Evolutionary conservation across 2,888 invertebrate species (phyloP), one percentile per base, ranked within the genome.

Genomic region (Drosophila austrosaltans): DNA sequence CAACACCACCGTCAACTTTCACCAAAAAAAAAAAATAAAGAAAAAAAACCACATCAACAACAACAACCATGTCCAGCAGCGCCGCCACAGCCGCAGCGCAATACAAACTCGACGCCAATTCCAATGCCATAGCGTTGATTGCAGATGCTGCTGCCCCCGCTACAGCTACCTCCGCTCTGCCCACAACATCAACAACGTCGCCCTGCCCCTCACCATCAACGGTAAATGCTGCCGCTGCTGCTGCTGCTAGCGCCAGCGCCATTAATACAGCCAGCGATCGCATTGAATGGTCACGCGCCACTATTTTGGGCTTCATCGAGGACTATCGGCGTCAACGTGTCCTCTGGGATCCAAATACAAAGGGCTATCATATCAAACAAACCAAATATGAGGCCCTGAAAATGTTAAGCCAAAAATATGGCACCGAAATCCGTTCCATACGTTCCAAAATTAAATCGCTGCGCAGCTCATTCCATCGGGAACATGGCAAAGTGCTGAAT

Each of bases 311-410:
- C 73, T 91, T 91, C 63, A 91, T 91, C 70, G 91, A 91, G 79
- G 91, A 91, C 73, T 91, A 91, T 72, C 83, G 91, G 0, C 76
- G 88, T 1, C 90, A 90, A 66, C 91, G 91, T 6, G 91, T 91
- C 28, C 91, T 91, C 2, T 91, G 91, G 91, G 91, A 91, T 66
- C 92, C 91, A 32, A 92, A 92, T 66, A 91, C 91, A 53, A 91
- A 91, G 66, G 91, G 91, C 75, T 91, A 91, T 54, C 91, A 91
- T 84, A 92, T 91, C 74, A 91, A 91, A 53, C 92, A 91, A 72
- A 91, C 91, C 72, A 91, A 91, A 68, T 91, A 91, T 69, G 91
- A 92, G 67, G 92, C 91, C 1, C 81, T 91, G 0, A 92, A 91
- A 63, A 72, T 89, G 56, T 73, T 91, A 12, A 91, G 92, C 59